These are phyloP conservation scores for Tipula unca DNA, from an alignment of 2,888 invertebrate species.

Conservation along the genomic window DNA sequence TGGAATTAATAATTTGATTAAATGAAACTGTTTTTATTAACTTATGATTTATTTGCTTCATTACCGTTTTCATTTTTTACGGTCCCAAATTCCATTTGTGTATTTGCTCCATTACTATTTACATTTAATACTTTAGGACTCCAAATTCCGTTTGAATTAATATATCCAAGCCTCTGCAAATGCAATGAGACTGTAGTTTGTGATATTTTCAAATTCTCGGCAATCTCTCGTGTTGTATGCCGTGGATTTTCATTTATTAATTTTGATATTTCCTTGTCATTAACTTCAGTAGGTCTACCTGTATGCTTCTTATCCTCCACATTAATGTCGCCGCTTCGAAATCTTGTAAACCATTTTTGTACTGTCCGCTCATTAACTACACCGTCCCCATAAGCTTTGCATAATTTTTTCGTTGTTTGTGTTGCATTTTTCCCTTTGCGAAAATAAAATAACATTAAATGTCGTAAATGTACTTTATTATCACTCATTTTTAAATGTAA, in stretches of 20 bases:
- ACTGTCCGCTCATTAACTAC: background rate
- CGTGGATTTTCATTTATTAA: background rate
- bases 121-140: background rate
- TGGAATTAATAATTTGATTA: background rate
- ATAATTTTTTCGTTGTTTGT: background rate
- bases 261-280: background rate
- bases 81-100: background rate
- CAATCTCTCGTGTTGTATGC: background rate
- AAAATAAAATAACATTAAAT: constrained; percentile 14
- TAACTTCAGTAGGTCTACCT: background rate
- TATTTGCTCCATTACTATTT: background rate
- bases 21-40: background rate
- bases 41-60: background rate
- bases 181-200: background rate
- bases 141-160: background rate
- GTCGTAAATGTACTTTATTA: constrained; percentile 10
- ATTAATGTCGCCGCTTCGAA: background rate
- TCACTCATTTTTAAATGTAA: constrained; percentile 24
- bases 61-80: background rate
- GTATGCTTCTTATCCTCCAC: background rate
- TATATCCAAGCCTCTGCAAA: background rate
- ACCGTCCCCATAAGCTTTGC: background rate
- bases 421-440: background rate
- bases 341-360: background rate
- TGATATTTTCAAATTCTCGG: background rate